Evolutionary conservation across 2,113 vertebrate genomes (phyloP), one percentile per base, ranked within the genome.

Genomic region (Sinocyclocheilus rhinocerous): DNA sequence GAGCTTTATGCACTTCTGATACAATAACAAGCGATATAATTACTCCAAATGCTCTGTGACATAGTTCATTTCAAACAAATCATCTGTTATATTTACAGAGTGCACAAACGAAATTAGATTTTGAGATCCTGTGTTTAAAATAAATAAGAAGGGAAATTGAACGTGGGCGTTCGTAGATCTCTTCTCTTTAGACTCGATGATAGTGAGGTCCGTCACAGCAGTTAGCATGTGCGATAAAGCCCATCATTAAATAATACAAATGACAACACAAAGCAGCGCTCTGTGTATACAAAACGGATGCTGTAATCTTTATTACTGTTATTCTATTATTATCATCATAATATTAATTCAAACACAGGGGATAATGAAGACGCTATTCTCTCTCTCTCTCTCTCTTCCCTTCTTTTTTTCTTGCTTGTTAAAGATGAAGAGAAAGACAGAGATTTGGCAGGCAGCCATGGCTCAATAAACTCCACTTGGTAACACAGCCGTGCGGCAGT

Each of bases 401-500:
- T 69, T 67, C 13, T 22, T 73, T 63, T 61, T 78, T 70, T 63
- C 67, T 26, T 67, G 76, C 42, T 84, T 22, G 45, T 84, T 80
- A 83, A 76, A 85, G 78, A 85, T 65, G 83, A 45, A 87, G 81
- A 80, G 82, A 86, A 76, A 57, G 59, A 86, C 57, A 84, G 70
- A 45, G 82, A 48, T 50, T 63, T 91, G 89, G 87, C 88, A 83
- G 70, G 10, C 16, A 79, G 88, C 89, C 89, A 86, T 20, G 57
- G 81, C 86, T 91, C 87, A 88, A 84, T 91, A 89, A 88, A 91
- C 73, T 90, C 65, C 76, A 83, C 86, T 76, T 42, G 76, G 86
- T 81, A 67, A 61, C 81, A 83, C 69, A 73, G 55, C 80, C 85
- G 42, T 75, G 45, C 16, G 16, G 81, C 57, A 82, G 84, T 89